phyloP scores from a whole-genome alignment of 2,888 invertebrate species.

The Acanthosoma haemorrhoidale region DNA sequence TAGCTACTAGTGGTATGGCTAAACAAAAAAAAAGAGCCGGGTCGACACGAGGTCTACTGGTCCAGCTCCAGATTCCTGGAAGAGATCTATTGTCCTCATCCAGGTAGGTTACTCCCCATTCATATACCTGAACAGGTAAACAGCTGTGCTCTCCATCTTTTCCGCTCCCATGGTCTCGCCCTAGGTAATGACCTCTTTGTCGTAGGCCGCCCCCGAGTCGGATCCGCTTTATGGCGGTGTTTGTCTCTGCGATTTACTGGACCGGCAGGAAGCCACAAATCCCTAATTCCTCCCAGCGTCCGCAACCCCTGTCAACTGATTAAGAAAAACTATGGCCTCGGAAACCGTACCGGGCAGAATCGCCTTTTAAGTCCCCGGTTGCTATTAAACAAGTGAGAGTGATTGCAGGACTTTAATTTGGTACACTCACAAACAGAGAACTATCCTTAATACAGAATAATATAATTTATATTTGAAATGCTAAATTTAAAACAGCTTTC shows the following conservation, averaged over 20 bases:
- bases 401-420: too few species aligned
- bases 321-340: not conserved
- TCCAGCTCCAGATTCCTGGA: not conserved
- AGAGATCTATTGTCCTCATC: not conserved
- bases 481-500: too few species aligned
- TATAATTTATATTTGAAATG: too few species aligned
- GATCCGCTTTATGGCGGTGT: too few species aligned
- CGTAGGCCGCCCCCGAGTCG: constrained; percentile 42
- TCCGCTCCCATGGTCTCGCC: constrained; percentile 12
- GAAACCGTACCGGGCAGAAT: not conserved
- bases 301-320: constrained; percentile 1
- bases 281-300: not conserved
- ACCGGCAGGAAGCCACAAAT: constrained; percentile 6
- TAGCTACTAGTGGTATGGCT: too few species aligned
- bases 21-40: not conserved
- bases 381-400: too few species aligned
- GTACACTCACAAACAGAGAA: too few species aligned
- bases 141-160: constrained; percentile 27
- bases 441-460: too few species aligned
- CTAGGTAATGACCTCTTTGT: constrained; percentile 21
- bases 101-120: constrained; percentile 4
- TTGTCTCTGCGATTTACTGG: constrained; percentile 6
- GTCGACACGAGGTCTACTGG: not conserved
- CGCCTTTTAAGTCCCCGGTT: too few species aligned
- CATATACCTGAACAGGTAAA: constrained; percentile 8